Evolutionary conservation across 2,113 vertebrate genomes (phyloP).

Genomic region (Gadus chalcogrammus): DNA sequence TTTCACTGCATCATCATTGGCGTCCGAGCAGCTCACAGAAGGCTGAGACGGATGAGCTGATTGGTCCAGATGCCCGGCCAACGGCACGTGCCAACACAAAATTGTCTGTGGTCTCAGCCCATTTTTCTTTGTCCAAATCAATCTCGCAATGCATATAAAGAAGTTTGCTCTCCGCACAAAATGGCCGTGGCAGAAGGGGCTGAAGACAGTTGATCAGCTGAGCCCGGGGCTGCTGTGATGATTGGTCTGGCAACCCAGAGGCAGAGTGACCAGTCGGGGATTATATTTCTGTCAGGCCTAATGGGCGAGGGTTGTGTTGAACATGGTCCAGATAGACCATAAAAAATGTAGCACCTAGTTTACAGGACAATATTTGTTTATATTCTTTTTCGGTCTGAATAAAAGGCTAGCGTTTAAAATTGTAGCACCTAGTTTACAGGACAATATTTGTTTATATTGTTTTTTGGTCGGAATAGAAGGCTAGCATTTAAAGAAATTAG

Average conservation of each 20-base stretch:
- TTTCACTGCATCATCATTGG: background rate
- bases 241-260: background rate
- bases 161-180: background rate
- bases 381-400: too few relatives aligned
- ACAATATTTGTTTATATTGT: too few relatives aligned
- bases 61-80: slow-evolving; percentile 19
- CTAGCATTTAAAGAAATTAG: too few relatives aligned
- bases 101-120: slow-evolving; percentile 15
- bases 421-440: too few relatives aligned
- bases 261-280: background rate
- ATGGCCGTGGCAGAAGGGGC: slow-evolving; percentile 3
- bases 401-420: too few relatives aligned
- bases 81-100: slow-evolving; percentile 3
- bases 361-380: too few relatives aligned
- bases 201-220: background rate
- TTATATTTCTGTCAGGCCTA: slow-evolving; percentile 6
- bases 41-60: slow-evolving; percentile 4
- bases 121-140: slow-evolving; percentile 11
- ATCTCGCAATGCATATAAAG: slow-evolving; percentile 6
- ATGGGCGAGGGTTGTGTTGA: slow-evolving; percentile 19
- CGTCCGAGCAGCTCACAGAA: slow-evolving; percentile 29
- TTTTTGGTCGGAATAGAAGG: too few relatives aligned
- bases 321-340: background rate
- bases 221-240: background rate
- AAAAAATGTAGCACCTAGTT: too few relatives aligned